Base-by-base conservation (phyloP, 2,888 invertebrate species). In the Aplocera efformata region DNA sequence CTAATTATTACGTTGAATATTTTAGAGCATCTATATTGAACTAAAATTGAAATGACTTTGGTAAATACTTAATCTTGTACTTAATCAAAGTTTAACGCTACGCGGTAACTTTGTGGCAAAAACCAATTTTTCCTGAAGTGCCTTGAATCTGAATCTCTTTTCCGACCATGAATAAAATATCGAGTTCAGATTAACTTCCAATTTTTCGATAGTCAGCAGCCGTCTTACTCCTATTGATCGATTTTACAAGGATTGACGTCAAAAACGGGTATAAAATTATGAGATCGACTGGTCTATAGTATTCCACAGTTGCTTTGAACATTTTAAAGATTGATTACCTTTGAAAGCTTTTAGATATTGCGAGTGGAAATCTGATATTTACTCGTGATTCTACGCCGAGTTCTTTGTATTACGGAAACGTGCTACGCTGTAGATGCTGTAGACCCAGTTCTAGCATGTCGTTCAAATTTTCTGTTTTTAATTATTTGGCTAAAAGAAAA, bases 151-250 rank as follows among this genome's bases (percentile, higher is more conserved):
- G 47, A 39, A 27, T 36, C 35, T 38, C 36, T 45, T 52, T 42
- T 32, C 32, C 7, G 25, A 40, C 10, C 34, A 58, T 59, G 50
- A 59, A 63, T 58, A 60, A 60, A 57, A 57, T 56, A 60, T 59
- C 25, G 20, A 42, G 42, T 43, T 40, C 26, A 42, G 10, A 31
- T 50, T 39, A 32, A 51, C 51, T 53, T 55, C 32, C 7, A 33
- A 51, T 48, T 53, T 50, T 48, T 53, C 51, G 49, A 53, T 36
- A 38, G 46, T 26, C 26, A 34, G 24, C 10, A 30, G 7, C 24
- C 8, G 27, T n/a, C 8, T 25, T 33, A 29, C 32, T n/a, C 31
- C 30, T 39, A 41, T 35, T 43, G 35, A 48, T 48, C 42, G 47
- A 45, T 21, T 26, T 39, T 33, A 36, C 28, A 32, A 27, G 40